Conservation (phyloP, 2,113 vertebrate genomes). For the Todiramphus chloris region DNA sequence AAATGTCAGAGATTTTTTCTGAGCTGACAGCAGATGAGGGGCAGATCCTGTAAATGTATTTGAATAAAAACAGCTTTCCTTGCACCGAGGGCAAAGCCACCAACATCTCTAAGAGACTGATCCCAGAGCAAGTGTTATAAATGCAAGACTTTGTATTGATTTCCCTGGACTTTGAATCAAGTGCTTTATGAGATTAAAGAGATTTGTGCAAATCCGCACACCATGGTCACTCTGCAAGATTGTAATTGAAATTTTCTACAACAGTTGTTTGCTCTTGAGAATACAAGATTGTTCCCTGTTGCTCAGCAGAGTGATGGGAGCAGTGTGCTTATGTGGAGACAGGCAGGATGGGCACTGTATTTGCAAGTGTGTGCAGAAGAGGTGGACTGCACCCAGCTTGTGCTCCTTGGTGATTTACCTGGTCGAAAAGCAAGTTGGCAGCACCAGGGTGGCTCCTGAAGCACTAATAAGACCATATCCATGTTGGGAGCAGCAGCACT, state of each 20-base stretch:
- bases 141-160: neutral
- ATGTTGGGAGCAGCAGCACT: neutral
- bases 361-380: neutral
- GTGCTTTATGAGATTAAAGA: neutral
- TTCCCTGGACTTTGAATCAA: constrained; percentile 8
- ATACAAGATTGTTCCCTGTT: neutral
- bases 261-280: neutral
- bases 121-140: neutral
- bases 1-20: neutral
- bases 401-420: neutral
- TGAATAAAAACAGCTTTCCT: neutral
- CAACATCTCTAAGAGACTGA: neutral
- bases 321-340: neutral
- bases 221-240: neutral
- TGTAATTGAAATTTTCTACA: neutral
- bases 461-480: fast-evolving
- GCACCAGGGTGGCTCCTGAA: neutral
- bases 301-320: neutral
- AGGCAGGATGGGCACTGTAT: neutral
- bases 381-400: neutral
- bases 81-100: neutral
- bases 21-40: neutral
- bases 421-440: neutral
- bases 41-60: neutral
- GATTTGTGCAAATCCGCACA: neutral